Percentiles rank a stretch among this genome's conserved stretches.
phyloP scores from a whole-genome alignment of 2,113 vertebrate species.

The Ceyx cyanopectus region DNA sequence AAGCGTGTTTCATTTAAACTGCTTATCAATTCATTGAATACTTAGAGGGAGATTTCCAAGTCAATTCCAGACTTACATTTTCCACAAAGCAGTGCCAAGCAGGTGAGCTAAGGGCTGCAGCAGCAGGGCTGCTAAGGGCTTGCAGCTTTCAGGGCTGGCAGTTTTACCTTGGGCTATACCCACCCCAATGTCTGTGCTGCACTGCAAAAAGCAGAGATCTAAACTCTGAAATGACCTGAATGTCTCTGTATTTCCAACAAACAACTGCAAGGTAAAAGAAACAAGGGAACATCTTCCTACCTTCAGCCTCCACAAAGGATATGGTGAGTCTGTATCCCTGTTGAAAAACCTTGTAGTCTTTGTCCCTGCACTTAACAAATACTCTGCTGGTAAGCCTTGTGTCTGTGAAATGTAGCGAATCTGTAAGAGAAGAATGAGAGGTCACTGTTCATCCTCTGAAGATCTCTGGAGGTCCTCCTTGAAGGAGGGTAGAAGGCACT shows the following conservation, averaged over 20 bases:
- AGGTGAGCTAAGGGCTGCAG: background rate
- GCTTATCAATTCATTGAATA: background rate
- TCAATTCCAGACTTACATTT: background rate
- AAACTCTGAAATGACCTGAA: background rate
- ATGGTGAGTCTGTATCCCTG: constrained; percentile 95
- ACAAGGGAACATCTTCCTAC: constrained; percentile 67
- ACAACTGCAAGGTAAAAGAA: background rate
- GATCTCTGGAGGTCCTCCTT: background rate
- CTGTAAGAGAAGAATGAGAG: constrained; percentile 78
- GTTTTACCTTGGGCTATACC: background rate
- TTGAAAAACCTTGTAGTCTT: constrained; percentile 99
- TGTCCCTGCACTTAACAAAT: constrained; percentile 96
- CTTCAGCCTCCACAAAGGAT: constrained; percentile 98
- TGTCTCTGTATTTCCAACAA: background rate
- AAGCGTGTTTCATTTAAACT: background rate
- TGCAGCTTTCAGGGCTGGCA: background rate
- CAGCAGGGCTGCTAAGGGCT: background rate
- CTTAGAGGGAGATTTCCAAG: background rate
- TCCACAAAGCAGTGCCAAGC: background rate
- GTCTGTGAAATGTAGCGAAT: constrained; percentile 99
- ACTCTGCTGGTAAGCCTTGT: constrained; percentile 97
- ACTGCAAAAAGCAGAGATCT: background rate
- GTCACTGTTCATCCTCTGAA: constrained; percentile 38
- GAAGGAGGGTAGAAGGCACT: background rate
- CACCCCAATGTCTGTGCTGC: background rate